Evolutionary conservation across 2,797 vertebrate genomes (phyloP).

Genomic region (Notamacropus eugenii): DNA sequence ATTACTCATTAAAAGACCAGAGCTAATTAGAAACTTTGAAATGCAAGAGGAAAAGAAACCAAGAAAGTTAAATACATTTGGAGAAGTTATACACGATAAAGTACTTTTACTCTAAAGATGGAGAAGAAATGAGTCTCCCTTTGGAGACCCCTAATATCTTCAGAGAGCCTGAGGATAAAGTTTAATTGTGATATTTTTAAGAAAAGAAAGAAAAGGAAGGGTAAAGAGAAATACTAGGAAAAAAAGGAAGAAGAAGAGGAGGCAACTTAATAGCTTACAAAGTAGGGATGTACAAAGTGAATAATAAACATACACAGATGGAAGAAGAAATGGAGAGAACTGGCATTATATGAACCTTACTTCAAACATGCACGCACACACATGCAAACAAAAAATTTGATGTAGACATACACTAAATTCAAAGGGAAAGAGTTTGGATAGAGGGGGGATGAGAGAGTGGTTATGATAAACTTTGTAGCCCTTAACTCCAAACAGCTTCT

Average conservation of each 20-base stretch:
- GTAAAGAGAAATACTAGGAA: background rate
- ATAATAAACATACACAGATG: too few species aligned
- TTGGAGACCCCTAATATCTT: background rate
- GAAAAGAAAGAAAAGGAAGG: background rate
- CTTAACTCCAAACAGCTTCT: too few species aligned
- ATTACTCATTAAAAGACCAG: background rate
- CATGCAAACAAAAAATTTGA: too few species aligned
- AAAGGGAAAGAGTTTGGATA: too few species aligned
- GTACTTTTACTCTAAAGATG: background rate
- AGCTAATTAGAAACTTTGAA: too few species aligned
- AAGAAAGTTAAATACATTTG: too few species aligned
- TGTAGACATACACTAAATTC: too few species aligned
- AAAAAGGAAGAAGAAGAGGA: background rate
- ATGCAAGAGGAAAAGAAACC: background rate
- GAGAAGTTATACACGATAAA: background rate
- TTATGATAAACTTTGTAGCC: too few species aligned
- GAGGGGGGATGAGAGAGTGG: too few species aligned
- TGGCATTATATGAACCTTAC: too few species aligned
- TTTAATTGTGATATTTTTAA: background rate
- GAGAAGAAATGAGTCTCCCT: background rate
- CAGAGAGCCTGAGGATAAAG: background rate
- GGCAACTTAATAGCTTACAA: background rate
- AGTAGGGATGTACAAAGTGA: too few species aligned
- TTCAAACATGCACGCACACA: too few species aligned
- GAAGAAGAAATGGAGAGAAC: background rate